Percentiles rank a stretch among this genome's conserved stretches.
phyloP scores from a whole-genome alignment of 2,797 vertebrate genomes.

The Chromobotia macracanthus region DNA sequence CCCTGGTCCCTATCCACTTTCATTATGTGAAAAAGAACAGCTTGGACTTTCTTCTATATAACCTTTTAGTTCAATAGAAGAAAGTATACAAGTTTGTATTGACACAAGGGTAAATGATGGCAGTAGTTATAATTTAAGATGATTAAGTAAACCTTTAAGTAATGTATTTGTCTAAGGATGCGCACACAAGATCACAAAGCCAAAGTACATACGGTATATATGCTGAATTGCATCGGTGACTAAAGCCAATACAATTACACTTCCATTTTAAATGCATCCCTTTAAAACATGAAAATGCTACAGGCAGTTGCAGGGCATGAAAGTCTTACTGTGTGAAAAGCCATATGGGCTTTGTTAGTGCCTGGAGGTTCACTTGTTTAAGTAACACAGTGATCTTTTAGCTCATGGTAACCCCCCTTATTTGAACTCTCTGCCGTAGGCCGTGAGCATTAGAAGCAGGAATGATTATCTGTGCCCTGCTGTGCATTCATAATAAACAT shows the following conservation, averaged over 20 bases:
- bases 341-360: conserved; percentile 54
- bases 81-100: no score
- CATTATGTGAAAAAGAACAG: no score
- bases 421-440: conserved; percentile 35
- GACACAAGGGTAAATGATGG: no score
- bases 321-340: conserved; percentile 49
- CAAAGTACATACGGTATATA: background rate
- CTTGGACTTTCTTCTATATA: no score
- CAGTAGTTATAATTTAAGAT: no score
- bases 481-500: conserved; percentile 43
- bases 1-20: no score
- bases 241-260: conserved; percentile 4
- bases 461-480: conserved; percentile 30
- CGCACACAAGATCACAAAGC: no score
- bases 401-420: conserved; percentile 42
- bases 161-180: no score
- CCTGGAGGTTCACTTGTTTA: conserved; percentile 56
- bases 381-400: conserved; percentile 54
- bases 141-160: no score
- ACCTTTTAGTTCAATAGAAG: no score
- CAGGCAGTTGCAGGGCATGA: conserved; percentile 46
- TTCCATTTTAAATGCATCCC: background rate
- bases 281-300: conserved; percentile 31
- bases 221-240: no score
- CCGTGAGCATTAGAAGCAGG: conserved; percentile 19